Percentiles rank a stretch among this genome's conserved stretches.
These are phyloP conservation scores for Mesembrinibis cayennensis DNA, from an alignment of 2,113 vertebrate genomes.

Conservation along the genomic window DNA sequence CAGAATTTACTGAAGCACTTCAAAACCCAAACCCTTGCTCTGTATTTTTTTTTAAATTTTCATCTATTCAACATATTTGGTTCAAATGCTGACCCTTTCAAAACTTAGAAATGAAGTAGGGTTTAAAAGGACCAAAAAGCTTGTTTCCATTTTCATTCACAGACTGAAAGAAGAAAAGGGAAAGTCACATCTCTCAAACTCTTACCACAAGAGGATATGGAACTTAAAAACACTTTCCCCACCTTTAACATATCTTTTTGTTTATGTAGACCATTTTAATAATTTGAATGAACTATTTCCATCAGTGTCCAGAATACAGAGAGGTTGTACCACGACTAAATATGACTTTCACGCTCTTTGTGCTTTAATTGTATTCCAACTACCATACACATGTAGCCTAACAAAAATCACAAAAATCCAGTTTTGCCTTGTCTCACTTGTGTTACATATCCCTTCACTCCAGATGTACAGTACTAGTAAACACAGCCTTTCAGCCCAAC, in stretches of 20 bases:
- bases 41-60: not conserved
- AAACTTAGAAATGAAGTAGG: not conserved
- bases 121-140: not conserved
- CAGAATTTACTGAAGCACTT: not conserved
- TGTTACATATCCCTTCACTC: accelerated
- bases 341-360: not conserved
- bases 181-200: not conserved
- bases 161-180: not conserved
- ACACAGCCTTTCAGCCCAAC: not conserved
- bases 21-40: accelerated
- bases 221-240: not conserved
- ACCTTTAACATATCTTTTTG: not conserved
- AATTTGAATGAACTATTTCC: not conserved
- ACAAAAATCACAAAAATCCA: not conserved
- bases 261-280: not conserved
- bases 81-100: not conserved
- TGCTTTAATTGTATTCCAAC: not conserved
- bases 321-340: not conserved
- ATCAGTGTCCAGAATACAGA: not conserved
- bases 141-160: not conserved
- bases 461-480: not conserved
- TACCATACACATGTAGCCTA: not conserved
- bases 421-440: not conserved
- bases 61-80: not conserved
- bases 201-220: not conserved